Evolutionary conservation across 2,113 vertebrate species (phyloP), one percentile per base, ranked within the genome.

Genomic region (Chitala chitala): DNA sequence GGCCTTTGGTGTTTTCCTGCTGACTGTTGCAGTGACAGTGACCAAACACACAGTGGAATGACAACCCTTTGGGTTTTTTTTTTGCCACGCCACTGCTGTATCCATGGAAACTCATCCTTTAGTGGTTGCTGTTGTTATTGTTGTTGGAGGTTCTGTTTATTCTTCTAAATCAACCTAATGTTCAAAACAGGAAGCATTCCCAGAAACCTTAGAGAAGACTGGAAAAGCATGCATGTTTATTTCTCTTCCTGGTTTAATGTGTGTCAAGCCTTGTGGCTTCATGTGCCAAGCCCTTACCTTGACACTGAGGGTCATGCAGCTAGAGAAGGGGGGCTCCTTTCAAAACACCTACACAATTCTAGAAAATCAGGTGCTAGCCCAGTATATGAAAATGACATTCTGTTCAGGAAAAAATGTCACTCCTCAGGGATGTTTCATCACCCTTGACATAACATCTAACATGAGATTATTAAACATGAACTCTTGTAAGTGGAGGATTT

Each of bases 151-250:
- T n/a, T n/a, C n/a, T n/a, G n/a, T n/a, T n/a, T n/a, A n/a, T n/a
- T n/a, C n/a, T n/a, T n/a, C n/a, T n/a, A n/a, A 40, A 38, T 72
- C 55, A 63, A 53, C 42, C 48, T 79, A 58, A 72, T 75, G 69
- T 58, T 70, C 22, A 26, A 66, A 63, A 55, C 73, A 77, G 78
- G 72, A 81, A 80, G 71, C 40, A 24, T 56, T 20, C 48, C 46
- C 53, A 82, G 72, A 76, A 69, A 40, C 68, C 72, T 56, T 50
- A 10, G 68, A 75, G 70, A 56, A 77, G 40, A 31, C 26, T 53
- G 55, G 38, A 78, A 81, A 77, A 80, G 78, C 69, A 75, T 48
- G 74, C 59, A 73, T 78, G 77, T 78, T 78, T 78, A 65, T 79
- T 79, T 79, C 63, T 53, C 78, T 73, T 80, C 58, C 79, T 79